Evolutionary conservation across 2,113 vertebrate species (phyloP), one percentile per base, ranked within the genome.

Genomic region (Rhinichthys klamathensis): DNA sequence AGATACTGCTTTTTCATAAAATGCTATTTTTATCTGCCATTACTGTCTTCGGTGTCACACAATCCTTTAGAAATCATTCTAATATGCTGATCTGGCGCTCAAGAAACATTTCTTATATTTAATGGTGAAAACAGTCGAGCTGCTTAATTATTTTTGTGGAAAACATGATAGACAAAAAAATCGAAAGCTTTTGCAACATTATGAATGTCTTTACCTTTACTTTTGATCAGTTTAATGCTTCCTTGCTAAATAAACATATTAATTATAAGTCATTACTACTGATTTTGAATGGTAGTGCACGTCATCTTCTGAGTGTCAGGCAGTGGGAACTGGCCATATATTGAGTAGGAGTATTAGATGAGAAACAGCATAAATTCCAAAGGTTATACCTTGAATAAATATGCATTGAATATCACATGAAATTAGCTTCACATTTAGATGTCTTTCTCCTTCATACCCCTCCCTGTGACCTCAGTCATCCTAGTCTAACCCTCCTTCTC

Each of bases 391-490:
- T 8, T 73, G 23, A 46, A 46, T 12, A 74, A 74, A 13, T 7
- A 80, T 63, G 35, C 25, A 30, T 2, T 27, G 30, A 16, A 41
- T 16, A 44, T 60, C 18, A 74, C 41, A 8, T 61, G 11, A 25
- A 61, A 61, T 15, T 25, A 65, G 38, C 23, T 46, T 44, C 58
- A 80, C 16, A 58, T 80, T 25, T 46, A 61, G 38, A 18, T 80
- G 70, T 74, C 67, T 70, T 49, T 74, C n/a, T 46, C 41, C 38
- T 80, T 46, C 58, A 63, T 46, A 46, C 23, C 38, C 38, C 3
- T 80, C 78, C 38, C 35, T 63, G 58, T 80, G 32, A 84, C 25
- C 38, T 61, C 49, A 54, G 44, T 70, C 38, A 32, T 74, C 21
- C 27, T 25, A 41, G 18, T 23, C 65, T 65, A 56, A 51, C 80